These are phyloP conservation scores for Callimorpha dominula DNA, from an alignment of 2,888 invertebrate species.

Conservation along the genomic window DNA sequence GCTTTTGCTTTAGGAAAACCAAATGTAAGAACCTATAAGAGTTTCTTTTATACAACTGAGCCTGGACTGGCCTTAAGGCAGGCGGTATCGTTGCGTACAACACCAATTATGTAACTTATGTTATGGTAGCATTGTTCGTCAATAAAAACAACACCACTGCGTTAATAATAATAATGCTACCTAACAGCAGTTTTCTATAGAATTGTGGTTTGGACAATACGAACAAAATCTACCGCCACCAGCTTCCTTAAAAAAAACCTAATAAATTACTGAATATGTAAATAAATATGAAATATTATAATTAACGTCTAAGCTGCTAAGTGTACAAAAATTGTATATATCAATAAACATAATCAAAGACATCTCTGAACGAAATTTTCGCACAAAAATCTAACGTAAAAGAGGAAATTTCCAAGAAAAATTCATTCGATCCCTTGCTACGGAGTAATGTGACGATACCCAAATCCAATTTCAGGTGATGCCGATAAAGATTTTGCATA, in stretches of 20 bases:
- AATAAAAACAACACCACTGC: too few species aligned
- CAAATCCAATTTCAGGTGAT: conserved; percentile 83
- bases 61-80: too few species aligned
- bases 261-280: background rate
- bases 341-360: background rate
- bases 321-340: background rate
- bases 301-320: background rate
- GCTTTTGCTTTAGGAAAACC: too few species aligned
- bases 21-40: too few species aligned
- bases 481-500: conserved; percentile 85
- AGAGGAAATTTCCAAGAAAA: conserved; percentile 22
- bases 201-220: too few species aligned
- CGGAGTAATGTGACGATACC: conserved; percentile 71
- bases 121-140: too few species aligned
- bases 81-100: too few species aligned
- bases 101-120: too few species aligned
- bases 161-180: too few species aligned
- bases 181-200: too few species aligned
- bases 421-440: conserved; percentile 23
- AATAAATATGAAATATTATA: too few species aligned
- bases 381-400: conserved; percentile 15
- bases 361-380: background rate
- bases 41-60: too few species aligned
- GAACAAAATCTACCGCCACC: background rate
- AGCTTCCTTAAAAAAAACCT: background rate